Evolutionary conservation across 2,888 invertebrate species (phyloP), one percentile per base, ranked within the genome.

Genomic region (Cephus pygmeus): DNA sequence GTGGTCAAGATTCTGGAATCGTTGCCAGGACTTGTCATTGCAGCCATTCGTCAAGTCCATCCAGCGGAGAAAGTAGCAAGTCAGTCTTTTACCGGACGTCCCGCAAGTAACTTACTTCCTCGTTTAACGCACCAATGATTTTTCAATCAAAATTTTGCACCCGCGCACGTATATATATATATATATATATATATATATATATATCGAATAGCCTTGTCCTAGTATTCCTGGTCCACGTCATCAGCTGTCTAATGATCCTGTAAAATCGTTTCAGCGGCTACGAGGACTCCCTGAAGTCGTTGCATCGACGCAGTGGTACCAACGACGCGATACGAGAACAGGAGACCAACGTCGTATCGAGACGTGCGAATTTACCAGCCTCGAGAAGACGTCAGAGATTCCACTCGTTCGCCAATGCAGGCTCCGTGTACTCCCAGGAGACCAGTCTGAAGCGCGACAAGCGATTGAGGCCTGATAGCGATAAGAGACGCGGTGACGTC

Each of bases 1-100:
- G 96, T 88, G 96, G 96, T 30, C 95, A 96, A 89, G 96, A 96
- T 92, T 96, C 96, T 75, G 96, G 96, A 78, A 96, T 96, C 83
- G 96, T 92, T 84, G 86, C 89, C 79, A 88, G 94, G 79, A 91
- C 92, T 79, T 95, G 95, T 88, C 94, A 94, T 12, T 95, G 95
- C 88, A 95, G 94, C 34, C 94, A 94, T 84, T 94, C 95, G 86
- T 94, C 94, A 78, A 92, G 93, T 71, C 94, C 94, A 83, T 94
- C 95, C 23, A 94, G 95, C 3, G 95, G 94, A 83, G 95, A 94
- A 84, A 95, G 95, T 90, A 95, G 95, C 92, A 95, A 95, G 95
- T 95, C 90, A 92, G 93, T 91, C 69, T 78, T 76, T 77, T 79
- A 79, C 75, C 77, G 77, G 79, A 79, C 76, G 40, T 79, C 79